Percentiles rank a stretch among this genome's conserved stretches.
These are phyloP conservation scores for Phasianus colchicus DNA, from an alignment of 2,113 vertebrate species.

Conservation along the genomic window DNA sequence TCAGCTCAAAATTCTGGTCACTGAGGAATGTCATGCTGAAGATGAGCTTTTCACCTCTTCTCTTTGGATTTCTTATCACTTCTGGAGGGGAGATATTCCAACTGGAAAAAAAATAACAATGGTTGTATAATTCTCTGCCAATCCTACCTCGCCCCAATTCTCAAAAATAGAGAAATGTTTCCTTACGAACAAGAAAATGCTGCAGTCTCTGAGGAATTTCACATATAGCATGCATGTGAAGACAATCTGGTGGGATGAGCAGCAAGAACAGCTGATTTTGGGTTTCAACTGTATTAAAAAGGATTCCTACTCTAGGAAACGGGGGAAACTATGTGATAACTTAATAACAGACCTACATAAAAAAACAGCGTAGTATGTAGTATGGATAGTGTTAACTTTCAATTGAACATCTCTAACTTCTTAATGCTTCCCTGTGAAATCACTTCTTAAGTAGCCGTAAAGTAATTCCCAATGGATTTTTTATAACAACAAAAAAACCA, in stretches of 20 bases:
- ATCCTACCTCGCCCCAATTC: background rate
- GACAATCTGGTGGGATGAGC: accelerated
- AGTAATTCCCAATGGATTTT: accelerated
- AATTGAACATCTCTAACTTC: background rate
- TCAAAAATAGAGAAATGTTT: background rate
- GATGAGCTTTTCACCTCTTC: conserved; percentile 13
- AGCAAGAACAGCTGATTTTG: background rate
- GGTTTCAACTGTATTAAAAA: background rate
- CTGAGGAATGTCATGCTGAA: background rate
- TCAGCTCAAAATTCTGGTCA: conserved; percentile 47
- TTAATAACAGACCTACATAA: background rate
- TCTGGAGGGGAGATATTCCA: background rate
- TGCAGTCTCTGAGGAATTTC: background rate
- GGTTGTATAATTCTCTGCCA: background rate
- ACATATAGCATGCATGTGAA: background rate
- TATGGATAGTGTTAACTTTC: accelerated
- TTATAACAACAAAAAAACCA: background rate
- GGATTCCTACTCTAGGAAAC: accelerated
- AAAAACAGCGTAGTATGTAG: background rate
- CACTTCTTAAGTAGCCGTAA: background rate
- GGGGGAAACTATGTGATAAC: background rate
- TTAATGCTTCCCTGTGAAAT: background rate
- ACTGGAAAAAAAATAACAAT: background rate
- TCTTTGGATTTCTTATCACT: background rate
- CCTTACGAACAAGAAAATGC: background rate